phyloP scores from a whole-genome alignment of 1,140 invertebrate species.

The Teleopsis dalmanni region DNA sequence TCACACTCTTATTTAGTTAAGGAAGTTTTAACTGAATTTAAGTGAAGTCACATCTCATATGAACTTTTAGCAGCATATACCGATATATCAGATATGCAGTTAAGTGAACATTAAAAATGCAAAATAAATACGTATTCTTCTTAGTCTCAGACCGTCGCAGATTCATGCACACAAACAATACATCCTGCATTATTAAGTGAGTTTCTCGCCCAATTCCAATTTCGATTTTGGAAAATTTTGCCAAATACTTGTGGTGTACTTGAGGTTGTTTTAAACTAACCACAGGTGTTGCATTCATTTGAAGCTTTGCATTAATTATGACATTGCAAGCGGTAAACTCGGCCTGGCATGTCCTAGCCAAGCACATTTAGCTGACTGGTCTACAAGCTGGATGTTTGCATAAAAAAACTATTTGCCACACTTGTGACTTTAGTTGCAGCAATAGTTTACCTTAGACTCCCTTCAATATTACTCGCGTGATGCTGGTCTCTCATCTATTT shows the following conservation, averaged over 20 bases:
- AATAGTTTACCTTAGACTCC: not conserved
- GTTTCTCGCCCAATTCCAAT: no score
- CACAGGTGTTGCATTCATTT: constrained; percentile 44
- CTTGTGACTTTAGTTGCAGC: constrained; percentile 14
- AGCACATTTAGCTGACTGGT: not conserved
- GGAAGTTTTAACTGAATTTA: no score
- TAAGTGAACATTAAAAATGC: no score
- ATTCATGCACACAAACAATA: no score
- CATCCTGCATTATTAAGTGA: no score
- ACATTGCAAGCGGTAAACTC: constrained; percentile 14
- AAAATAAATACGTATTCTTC: no score
- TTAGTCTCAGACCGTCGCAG: no score
- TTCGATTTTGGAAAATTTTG: no score
- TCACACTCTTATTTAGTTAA: no score
- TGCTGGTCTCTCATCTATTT: not conserved
- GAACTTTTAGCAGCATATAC: no score
- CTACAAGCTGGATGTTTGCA: constrained; percentile 11
- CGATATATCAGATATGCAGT: no score
- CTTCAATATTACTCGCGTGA: not conserved
- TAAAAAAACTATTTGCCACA: constrained; percentile 33
- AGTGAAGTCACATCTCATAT: no score
- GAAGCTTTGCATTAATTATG: constrained; percentile 45
- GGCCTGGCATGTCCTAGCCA: not conserved
- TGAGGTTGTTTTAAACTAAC: constrained; percentile 43
- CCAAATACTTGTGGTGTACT: constrained; percentile 18